Conservation (phyloP, 2,797 vertebrate species). For the Erethizon dorsatum region DNA sequence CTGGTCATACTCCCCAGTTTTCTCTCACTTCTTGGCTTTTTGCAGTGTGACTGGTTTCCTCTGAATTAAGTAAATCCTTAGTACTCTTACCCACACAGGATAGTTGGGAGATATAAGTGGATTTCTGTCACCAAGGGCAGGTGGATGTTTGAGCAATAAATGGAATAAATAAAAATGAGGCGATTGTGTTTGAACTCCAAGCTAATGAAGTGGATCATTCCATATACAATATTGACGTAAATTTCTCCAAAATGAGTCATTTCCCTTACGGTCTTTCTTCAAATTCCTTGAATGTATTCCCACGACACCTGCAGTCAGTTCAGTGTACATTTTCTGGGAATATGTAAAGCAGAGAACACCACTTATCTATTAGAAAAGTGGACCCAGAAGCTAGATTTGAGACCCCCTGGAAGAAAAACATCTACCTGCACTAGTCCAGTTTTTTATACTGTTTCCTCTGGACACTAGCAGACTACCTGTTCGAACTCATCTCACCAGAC, state of each 20-base stretch:
- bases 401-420: neutral
- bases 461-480: neutral
- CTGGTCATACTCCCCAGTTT: neutral
- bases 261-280: slow-evolving; percentile 42
- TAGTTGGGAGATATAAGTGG: neutral
- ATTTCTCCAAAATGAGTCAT: slow-evolving; percentile 64
- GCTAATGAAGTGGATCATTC: neutral
- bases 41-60: neutral
- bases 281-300: slow-evolving; percentile 38
- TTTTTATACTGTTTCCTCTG: neutral
- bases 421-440: neutral
- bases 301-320: slow-evolving; percentile 42
- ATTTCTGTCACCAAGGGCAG: slow-evolving; percentile 52
- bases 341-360: neutral
- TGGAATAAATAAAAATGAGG: slow-evolving; percentile 18
- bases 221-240: neutral
- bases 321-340: neutral
- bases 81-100: neutral
- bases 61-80: neutral
- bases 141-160: neutral
- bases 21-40: slow-evolving; percentile 32
- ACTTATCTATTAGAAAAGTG: slow-evolving; percentile 8
- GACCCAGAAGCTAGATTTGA: neutral
- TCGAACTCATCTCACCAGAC: neutral
- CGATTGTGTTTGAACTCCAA: neutral